Evolutionary conservation across 1,140 invertebrate genomes (phyloP).

Genomic region (Parapsyche elsis): DNA sequence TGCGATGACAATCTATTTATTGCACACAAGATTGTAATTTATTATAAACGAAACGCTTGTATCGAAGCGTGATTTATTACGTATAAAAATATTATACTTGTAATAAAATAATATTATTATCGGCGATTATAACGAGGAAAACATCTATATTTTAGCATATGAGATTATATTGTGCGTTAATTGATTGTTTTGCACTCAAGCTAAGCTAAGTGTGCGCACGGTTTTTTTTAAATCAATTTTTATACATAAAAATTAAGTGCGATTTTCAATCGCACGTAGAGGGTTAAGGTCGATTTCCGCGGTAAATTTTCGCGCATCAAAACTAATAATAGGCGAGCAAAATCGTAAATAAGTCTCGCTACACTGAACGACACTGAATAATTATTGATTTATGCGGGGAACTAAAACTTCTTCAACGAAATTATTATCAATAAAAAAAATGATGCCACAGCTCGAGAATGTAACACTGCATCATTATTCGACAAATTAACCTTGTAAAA

Average conservation of each 20-base stretch:
- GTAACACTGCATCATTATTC: background rate
- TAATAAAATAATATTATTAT: background rate
- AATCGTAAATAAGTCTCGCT: background rate
- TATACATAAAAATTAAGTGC: no score
- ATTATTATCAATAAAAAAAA: background rate
- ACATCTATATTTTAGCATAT: background rate
- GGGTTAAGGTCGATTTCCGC: background rate
- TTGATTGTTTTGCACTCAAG: background rate
- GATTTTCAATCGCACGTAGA: background rate
- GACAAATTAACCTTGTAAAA: background rate
- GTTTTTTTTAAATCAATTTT: no score
- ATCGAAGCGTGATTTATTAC: background rate
- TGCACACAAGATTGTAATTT: no score
- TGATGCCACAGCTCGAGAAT: background rate
- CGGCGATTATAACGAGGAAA: background rate
- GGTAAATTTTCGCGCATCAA: background rate
- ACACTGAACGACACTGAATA: slow-evolving; percentile 2
- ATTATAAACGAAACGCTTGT: background rate
- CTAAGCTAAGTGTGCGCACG: no score
- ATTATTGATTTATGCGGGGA: background rate
- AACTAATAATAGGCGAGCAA: background rate
- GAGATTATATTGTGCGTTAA: background rate
- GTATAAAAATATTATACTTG: background rate
- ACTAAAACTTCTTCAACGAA: background rate
- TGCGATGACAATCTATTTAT: background rate